Percentiles rank a stretch among this genome's conserved stretches.
Conservation (phyloP, 2,113 vertebrate species). For the Megaleporinus macrocephalus region DNA sequence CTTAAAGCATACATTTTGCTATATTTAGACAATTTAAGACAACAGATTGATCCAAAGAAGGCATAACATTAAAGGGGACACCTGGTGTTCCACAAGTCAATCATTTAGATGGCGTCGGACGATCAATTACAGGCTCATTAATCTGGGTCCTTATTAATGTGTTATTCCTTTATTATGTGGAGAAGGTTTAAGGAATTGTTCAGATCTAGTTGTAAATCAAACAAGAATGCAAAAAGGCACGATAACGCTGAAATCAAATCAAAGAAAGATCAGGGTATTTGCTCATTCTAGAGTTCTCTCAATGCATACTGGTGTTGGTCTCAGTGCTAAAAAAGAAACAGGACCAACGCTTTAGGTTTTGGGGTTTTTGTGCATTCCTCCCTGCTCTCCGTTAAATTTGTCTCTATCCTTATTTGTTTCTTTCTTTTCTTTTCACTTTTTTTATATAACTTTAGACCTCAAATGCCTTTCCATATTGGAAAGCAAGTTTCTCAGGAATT, state of each 20-base stretch:
- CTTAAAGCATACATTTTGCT: constrained; percentile 31
- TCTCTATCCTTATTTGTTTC: constrained; percentile 12
- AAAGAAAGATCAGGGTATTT: constrained; percentile 31
- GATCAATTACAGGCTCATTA: constrained; percentile 45
- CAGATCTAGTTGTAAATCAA: constrained; percentile 6
- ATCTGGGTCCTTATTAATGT: constrained; percentile 33
- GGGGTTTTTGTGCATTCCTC: neutral
- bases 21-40: constrained; percentile 48
- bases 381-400: neutral
- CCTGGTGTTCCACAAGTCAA: constrained; percentile 39
- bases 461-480: constrained; percentile 66
- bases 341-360: neutral
- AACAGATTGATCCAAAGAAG: constrained; percentile 43
- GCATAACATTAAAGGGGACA: neutral
- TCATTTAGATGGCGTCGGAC: constrained; percentile 51
- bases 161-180: constrained; percentile 26
- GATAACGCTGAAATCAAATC: constrained; percentile 28
- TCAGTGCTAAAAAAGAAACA: constrained; percentile 7
- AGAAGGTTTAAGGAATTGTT: constrained; percentile 1
- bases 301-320: neutral
- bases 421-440: constrained; percentile 24
- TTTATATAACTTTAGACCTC: constrained; percentile 67
- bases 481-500: constrained; percentile 66
- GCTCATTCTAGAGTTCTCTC: constrained; percentile 2
- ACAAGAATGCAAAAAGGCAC: constrained; percentile 33